phyloP scores from a whole-genome alignment of 53 echinoderm and acorn worm species.

The Paelopatides confundens region DNA sequence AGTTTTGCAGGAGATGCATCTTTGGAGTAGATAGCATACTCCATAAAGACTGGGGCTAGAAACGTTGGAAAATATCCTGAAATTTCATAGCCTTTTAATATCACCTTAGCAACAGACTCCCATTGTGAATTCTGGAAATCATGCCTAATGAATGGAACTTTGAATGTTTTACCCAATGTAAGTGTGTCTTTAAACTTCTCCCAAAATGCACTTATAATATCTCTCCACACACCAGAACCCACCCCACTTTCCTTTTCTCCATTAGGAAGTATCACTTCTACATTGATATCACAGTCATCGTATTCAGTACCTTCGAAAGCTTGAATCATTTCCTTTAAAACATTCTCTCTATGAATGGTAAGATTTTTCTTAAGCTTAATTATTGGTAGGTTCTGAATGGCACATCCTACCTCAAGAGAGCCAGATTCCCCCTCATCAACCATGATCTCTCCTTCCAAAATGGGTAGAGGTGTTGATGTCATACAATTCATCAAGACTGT shows the following conservation, averaged over 20 bases:
- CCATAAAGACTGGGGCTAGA: neutral
- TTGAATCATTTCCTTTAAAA: neutral
- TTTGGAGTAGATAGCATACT: neutral
- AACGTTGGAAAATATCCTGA: neutral
- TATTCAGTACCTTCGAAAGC: neutral
- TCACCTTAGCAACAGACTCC: constrained; percentile 2
- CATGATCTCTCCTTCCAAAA: neutral
- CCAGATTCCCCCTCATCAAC: neutral
- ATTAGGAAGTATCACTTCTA: neutral
- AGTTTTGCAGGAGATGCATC: neutral
- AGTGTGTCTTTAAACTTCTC: neutral
- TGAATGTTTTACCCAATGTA: neutral
- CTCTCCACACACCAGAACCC: neutral
- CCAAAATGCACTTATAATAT: neutral
- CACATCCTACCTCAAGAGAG: neutral
- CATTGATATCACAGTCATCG: neutral
- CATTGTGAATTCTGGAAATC: neutral
- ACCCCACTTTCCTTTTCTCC: neutral
- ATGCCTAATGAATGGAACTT: neutral
- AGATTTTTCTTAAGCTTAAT: neutral
- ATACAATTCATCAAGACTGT: neutral
- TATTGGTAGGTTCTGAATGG: neutral
- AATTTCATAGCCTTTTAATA: neutral
- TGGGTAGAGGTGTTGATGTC: neutral
- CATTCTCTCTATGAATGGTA: neutral